Base-by-base conservation (phyloP, 2,113 vertebrate species). In the Petromus typicus region DNA sequence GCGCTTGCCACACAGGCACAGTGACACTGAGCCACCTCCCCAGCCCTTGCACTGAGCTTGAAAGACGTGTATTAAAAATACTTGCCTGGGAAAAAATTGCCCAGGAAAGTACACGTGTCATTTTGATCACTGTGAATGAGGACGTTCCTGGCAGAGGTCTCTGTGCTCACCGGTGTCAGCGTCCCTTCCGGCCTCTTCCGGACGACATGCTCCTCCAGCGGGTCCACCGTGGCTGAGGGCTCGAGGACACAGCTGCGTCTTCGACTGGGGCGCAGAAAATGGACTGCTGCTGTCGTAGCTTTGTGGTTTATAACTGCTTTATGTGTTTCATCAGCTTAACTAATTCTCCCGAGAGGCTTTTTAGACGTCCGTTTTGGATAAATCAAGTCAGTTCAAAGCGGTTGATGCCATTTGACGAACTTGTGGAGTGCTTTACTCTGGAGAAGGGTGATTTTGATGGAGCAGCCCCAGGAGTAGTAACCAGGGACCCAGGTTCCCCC, bases 341-440 rank as follows among this genome's bases (percentile, higher is more conserved):
- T 90, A 89, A 78, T 82, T 73, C 18, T 83, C 89, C 40, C 43
- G 40, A 59, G 27, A 61, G 67, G 66, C 22, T 37, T 92, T 94
- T 66, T 84, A 54, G 86, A 79, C 10, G 30, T 78, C 43, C 40
- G 6, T 88, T 94, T 63, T 25, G 23, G 71, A 90, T 73, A 76
- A 76, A 63, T 14, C 23, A 90, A 79, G 57, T 8, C 56, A 56
- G 22, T 89, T 17, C 71, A 30, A 91, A 82, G 48, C 87, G 79
- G 79, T 87, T 73, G 34, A 45, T 73, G 14, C 32, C 56, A n/a
- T 4, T 80, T 73, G 56, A 51, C 90, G 20, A 79, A 82, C 56
- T 79, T 30, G 5, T 13, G 45, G 51, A 61, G n/a, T 23, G 81
- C 66, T 92, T 90, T 94, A 80, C 11, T 43, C 89, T 32, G 56